A percentile compares a stretch with the other conserved stretches of the same genome.
phyloP scores from a whole-genome alignment of 2,797 vertebrate genomes.

The Enteromius paludinosus region DNA sequence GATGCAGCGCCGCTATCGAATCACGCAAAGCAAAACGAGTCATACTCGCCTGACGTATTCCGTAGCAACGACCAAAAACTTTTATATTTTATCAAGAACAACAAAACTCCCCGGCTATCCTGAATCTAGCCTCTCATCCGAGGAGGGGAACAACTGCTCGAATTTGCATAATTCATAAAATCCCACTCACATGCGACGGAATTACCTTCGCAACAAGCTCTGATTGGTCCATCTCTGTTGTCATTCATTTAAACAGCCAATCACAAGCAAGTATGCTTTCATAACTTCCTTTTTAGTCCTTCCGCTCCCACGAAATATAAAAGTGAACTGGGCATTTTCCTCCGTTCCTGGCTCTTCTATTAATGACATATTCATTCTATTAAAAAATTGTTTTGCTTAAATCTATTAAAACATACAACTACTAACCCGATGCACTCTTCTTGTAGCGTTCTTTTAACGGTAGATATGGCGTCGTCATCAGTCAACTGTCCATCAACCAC shows the following conservation, averaged over 20 bases:
- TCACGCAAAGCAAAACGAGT: neutral
- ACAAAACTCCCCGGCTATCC: slow-evolving; percentile 17
- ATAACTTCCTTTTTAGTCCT: neutral
- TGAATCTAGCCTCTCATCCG: slow-evolving; percentile 50
- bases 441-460: neutral
- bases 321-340: neutral
- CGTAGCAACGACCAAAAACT: neutral
- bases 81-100: slow-evolving; percentile 3
- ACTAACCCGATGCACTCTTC: slow-evolving; percentile 24
- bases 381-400: neutral
- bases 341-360: too few relatives aligned
- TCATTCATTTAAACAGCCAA: slow-evolving; percentile 65
- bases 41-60: neutral
- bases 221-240: slow-evolving; percentile 65
- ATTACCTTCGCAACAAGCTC: slow-evolving; percentile 50
- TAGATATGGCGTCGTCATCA: neutral
- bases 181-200: slow-evolving; percentile 48
- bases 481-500: neutral
- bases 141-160: slow-evolving; percentile 64
- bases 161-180: slow-evolving; percentile 67
- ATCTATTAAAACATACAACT: slow-evolving; percentile 36
- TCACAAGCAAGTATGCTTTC: slow-evolving; percentile 41
- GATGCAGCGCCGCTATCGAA: neutral
- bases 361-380: neutral
- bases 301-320: neutral